Evolutionary conservation across 2,113 vertebrate species (phyloP).

Genomic region (Pelmatolapia mariae): DNA sequence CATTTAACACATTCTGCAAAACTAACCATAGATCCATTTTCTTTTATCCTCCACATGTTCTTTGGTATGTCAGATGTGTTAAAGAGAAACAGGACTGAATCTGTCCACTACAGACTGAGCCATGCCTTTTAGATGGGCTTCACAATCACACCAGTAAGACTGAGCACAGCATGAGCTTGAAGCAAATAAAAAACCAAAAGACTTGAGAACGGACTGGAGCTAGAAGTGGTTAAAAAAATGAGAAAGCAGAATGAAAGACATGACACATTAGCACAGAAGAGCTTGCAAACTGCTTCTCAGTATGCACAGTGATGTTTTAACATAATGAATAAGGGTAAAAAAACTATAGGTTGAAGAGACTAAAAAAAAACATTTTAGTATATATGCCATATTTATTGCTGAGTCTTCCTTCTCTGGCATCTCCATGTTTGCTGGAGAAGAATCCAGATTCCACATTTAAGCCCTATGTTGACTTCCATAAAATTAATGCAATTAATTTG

Average conservation of each 20-base stretch:
- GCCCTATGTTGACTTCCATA: background rate
- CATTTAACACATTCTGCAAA: background rate
- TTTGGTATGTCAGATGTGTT: constrained; percentile 8
- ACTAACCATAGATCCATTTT: background rate
- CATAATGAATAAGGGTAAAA: background rate
- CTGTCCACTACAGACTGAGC: background rate
- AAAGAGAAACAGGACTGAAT: constrained; percentile 5
- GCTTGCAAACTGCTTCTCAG: background rate
- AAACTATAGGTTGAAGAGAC: background rate
- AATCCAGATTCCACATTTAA: background rate
- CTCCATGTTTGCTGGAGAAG: background rate
- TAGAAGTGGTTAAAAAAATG: background rate
- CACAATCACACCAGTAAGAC: constrained; percentile 18
- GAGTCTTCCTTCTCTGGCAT: background rate
- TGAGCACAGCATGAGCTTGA: constrained; percentile 2
- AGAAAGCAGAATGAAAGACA: background rate
- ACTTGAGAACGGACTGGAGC: constrained; percentile 19
- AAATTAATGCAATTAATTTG: background rate
- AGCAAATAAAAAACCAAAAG: constrained; percentile 10
- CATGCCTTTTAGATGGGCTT: constrained; percentile 9
- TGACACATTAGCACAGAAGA: background rate
- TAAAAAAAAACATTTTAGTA: accelerated
- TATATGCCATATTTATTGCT: background rate
- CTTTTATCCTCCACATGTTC: background rate
- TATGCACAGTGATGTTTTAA: background rate